Conservation (phyloP, 2,888 invertebrate genomes). For the Macrophya annulata region DNA sequence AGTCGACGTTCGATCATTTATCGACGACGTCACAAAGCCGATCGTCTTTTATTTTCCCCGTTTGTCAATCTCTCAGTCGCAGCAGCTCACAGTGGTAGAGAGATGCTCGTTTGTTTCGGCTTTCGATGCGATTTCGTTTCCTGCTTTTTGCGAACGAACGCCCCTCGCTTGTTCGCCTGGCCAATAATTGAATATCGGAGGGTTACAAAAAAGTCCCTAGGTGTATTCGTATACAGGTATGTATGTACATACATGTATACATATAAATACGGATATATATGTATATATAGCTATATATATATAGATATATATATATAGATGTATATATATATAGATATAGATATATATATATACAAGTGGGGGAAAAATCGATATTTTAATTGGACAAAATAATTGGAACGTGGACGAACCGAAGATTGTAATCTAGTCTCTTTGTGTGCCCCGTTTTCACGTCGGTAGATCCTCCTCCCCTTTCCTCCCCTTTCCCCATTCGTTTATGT, state of each 20-base stretch:
- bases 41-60: slow-evolving; percentile 53
- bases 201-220: slow-evolving; percentile 53
- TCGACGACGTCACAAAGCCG: slow-evolving; percentile 53
- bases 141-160: slow-evolving; percentile 66
- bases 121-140: slow-evolving; percentile 66
- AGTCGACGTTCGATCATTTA: slow-evolving; percentile 53
- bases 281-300: background rate
- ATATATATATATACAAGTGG: slow-evolving; percentile 73
- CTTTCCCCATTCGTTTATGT: slow-evolving; percentile 17
- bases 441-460: slow-evolving; percentile 56
- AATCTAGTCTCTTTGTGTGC: slow-evolving; percentile 73
- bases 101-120: slow-evolving; percentile 66
- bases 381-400: slow-evolving; percentile 80
- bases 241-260: background rate
- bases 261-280: background rate
- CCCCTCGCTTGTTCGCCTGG: slow-evolving; percentile 60
- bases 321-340: background rate
- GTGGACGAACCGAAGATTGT: slow-evolving; percentile 78
- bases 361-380: slow-evolving; percentile 79
- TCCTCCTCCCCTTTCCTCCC: slow-evolving; percentile 57
- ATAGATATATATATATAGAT: slow-evolving; percentile 61
- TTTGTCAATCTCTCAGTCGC: slow-evolving; percentile 54
- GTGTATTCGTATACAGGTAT: slow-evolving; percentile 25
- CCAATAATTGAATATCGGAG: slow-evolving; percentile 77
- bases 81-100: slow-evolving; percentile 49